phyloP scores from a whole-genome alignment of 2,888 invertebrate genomes.

The Crioceris asparagi region DNA sequence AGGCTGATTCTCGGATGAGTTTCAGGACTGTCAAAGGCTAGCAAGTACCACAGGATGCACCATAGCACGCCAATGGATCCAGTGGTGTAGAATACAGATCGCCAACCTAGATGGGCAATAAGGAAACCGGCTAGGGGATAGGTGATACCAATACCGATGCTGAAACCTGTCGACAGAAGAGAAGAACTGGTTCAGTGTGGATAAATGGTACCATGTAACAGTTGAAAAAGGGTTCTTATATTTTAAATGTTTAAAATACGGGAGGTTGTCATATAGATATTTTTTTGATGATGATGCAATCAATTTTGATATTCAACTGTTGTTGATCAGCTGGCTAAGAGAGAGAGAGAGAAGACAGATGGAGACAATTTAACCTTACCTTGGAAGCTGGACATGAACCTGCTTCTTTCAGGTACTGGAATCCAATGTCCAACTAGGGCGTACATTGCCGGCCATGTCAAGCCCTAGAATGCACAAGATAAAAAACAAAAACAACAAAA shows the following conservation, averaged over 20 bases:
- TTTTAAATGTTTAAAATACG: too few species aligned
- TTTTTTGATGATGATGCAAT: too few species aligned
- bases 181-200: too few species aligned
- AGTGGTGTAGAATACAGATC: constrained; percentile 58
- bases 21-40: constrained; percentile 58
- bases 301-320: too few species aligned
- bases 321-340: too few species aligned
- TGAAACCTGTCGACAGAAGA: constrained; percentile 61
- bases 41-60: constrained; percentile 58
- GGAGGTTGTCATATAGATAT: too few species aligned
- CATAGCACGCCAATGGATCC: constrained; percentile 49
- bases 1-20: constrained; percentile 56
- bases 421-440: constrained; percentile 64
- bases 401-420: constrained; percentile 56
- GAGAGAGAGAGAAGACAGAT: not conserved
- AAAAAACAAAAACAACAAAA: too few species aligned
- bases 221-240: too few species aligned
- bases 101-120: constrained; percentile 57
- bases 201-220: too few species aligned
- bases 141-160: constrained; percentile 61
- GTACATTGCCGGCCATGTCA: constrained; percentile 70
- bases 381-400: constrained; percentile 69
- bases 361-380: constrained; percentile 31
- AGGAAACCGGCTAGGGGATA: constrained; percentile 61
- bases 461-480: constrained; percentile 39